These are phyloP conservation scores for Chalcosyrphus nemorum DNA, from an alignment of 2,888 invertebrate genomes.

Conservation along the genomic window DNA sequence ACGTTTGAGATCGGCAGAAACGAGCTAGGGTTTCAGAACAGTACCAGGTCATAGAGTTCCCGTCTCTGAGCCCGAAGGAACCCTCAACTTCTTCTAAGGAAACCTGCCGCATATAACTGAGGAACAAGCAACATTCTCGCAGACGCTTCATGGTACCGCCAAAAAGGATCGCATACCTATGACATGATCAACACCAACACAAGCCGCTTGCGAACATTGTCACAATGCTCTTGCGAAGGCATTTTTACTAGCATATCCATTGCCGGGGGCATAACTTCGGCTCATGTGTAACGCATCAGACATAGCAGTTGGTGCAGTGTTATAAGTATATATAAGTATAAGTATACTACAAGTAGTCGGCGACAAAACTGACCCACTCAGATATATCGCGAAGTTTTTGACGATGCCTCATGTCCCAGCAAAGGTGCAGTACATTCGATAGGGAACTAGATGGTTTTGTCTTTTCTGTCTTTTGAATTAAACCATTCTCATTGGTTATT, in stretches of 20 bases:
- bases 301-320: constrained; percentile 13
- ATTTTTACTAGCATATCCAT: constrained; percentile 10
- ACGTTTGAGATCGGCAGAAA: background rate
- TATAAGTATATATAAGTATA: too few species aligned
- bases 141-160: constrained; percentile 8
- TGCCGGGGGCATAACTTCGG: background rate
- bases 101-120: background rate
- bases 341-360: background rate
- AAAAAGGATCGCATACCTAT: constrained; percentile 36
- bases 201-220: constrained; percentile 12
- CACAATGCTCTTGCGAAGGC: constrained; percentile 37
- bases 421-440: background rate
- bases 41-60: background rate
- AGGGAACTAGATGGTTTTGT: too few species aligned
- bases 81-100: constrained; percentile 11
- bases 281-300: constrained; percentile 17
- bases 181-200: constrained; percentile 12
- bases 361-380: background rate
- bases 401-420: background rate
- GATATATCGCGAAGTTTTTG: background rate
- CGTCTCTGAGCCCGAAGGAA: constrained; percentile 4
- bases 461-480: too few species aligned
- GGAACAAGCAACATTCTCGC: constrained; percentile 3
- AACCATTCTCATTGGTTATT: background rate
- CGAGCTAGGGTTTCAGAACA: background rate